Conservation (phyloP, 2,888 invertebrate species). For the Latrodectus elegans region DNA sequence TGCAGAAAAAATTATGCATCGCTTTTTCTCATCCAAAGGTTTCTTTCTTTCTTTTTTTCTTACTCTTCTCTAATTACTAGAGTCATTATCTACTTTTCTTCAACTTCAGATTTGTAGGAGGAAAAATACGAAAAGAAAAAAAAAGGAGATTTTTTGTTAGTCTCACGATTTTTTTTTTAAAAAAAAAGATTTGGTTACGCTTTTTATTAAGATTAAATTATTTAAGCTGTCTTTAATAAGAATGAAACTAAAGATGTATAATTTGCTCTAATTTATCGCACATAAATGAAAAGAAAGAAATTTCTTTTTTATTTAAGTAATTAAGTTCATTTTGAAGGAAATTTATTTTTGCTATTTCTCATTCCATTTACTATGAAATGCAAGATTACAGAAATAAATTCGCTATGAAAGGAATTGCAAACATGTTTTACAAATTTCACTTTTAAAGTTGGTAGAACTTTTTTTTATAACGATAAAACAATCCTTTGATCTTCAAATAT, state of each 20-base stretch:
- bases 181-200: no score
- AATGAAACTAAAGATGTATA: neutral
- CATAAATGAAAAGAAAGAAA: neutral
- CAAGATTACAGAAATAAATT: no score
- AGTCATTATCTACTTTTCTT: neutral
- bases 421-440: no score
- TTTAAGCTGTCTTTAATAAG: neutral
- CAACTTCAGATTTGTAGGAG: neutral
- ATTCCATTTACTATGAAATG: neutral
- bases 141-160: neutral
- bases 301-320: neutral
- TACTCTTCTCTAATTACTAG: constrained; percentile 29
- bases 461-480: no score
- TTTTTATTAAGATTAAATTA: neutral
- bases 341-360: neutral
- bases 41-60: constrained; percentile 10
- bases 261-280: neutral
- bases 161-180: neutral
- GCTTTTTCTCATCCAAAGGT: constrained; percentile 23
- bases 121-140: neutral
- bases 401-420: no score
- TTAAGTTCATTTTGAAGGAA: neutral
- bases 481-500: no score
- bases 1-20: constrained; percentile 51
- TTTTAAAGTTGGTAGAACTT: no score